Evolutionary conservation across 1,140 invertebrate species (phyloP).

Genomic region (Proctacanthus coquilletti): DNA sequence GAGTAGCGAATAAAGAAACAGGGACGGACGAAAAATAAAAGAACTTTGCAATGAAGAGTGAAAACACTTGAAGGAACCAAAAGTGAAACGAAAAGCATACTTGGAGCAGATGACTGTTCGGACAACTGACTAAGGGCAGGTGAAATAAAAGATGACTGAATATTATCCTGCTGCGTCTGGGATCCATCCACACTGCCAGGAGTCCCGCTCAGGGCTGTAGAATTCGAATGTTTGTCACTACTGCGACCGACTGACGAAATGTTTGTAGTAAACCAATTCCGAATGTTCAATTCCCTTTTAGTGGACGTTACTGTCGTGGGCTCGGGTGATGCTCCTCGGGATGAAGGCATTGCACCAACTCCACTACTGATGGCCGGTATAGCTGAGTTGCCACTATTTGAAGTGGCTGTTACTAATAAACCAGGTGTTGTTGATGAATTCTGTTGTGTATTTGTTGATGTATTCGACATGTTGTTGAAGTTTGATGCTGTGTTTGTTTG

Average conservation of each 20-base stretch:
- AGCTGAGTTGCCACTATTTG: too few relatives aligned
- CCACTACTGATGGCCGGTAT: conserved; percentile 10
- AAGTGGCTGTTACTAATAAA: too few relatives aligned
- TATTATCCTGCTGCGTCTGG: background rate
- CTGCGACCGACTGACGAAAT: conserved; percentile 7
- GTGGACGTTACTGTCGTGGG: conserved; percentile 3
- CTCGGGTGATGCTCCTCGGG: conserved; percentile 22
- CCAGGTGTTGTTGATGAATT: too few relatives aligned
- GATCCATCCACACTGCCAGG: background rate
- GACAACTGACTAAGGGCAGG: conserved; percentile 11
- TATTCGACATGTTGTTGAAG: background rate
- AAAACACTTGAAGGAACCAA: too few relatives aligned
- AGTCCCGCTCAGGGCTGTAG: background rate
- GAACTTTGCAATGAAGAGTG: too few relatives aligned
- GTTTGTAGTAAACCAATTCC: conserved; percentile 11
- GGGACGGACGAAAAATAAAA: too few relatives aligned
- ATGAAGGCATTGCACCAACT: conserved; percentile 9
- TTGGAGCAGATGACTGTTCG: conserved; percentile 5
- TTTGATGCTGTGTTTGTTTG: conserved; percentile 19
- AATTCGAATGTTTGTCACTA: background rate
- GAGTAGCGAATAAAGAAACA: too few relatives aligned
- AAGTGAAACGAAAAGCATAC: conserved; percentile 3
- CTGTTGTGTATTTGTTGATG: background rate
- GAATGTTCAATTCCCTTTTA: conserved; percentile 8
- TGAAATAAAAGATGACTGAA: conserved; percentile 28